Evolutionary conservation across 2,888 invertebrate genomes (phyloP), one percentile per base, ranked within the genome.

Genomic region (Pyrrhia umbra): DNA sequence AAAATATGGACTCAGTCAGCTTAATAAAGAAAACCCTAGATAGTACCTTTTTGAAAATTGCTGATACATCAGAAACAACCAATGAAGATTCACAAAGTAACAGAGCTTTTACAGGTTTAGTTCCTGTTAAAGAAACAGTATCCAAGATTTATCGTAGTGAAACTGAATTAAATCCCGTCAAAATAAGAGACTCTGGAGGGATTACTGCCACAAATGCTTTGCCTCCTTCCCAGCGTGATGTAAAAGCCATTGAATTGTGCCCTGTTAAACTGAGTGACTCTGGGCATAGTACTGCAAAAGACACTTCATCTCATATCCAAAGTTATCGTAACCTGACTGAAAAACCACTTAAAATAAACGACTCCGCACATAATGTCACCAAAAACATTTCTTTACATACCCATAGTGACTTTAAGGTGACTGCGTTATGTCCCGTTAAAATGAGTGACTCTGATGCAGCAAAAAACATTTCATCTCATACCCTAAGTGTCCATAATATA

Each of bases 11-110:
- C 4, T 2, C 47, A 9, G 21, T 27, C 2, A 52, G 46, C 25
- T 64, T 27, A 30, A n/a, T 42, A 9, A 58, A 34, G 30, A 51
- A 9, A 50, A 25, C 58, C 6, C 9, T 63, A 23, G 42, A 71
- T 3, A 27, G 3, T 16, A n/a, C 46, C 42, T 15, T 42, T 6
- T 30, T 37, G 8, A 47, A 52, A 27, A 37, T 34, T 1, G 6
- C 8, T 6, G 42, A 54, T 37, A 37, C 42, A 6, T 42, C 47
- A 6, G 34, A 21, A 39, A 47, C 9, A 10, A 45, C 23, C 0
- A 39, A 61, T n/a, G 66, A 49, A 1, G 27, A 43, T 10, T 2
- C 21, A 8, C 25, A 8, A n/a, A 43, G 2, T 27, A 25, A 13
- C 6, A 69, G 21, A 42, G 47, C 13, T 37, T 9, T 6, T 1